Percentiles rank a stretch among this genome's conserved stretches.
Evolutionary conservation across 2,113 vertebrate genomes (phyloP).

Genomic region (Heteronetta atricapilla): DNA sequence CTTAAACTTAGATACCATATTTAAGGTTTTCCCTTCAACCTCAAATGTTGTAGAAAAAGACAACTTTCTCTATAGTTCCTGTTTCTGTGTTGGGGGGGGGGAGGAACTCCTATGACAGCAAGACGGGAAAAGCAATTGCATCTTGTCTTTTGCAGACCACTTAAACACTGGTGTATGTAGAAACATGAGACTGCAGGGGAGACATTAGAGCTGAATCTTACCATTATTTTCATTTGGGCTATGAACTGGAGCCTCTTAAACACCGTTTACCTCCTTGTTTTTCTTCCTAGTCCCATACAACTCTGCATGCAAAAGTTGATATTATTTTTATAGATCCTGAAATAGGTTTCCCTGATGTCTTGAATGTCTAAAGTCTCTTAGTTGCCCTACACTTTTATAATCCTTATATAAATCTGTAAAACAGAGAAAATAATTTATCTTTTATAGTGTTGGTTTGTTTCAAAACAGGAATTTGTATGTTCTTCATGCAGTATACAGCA

Average conservation of each 20-base stretch:
- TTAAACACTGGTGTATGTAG: neutral
- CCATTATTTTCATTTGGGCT: neutral
- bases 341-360: neutral
- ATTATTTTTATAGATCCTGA: neutral
- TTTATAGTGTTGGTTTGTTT: neutral
- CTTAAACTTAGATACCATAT: neutral
- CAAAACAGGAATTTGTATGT: neutral
- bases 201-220: neutral
- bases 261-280: neutral
- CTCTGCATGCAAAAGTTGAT: neutral
- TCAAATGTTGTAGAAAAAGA: neutral
- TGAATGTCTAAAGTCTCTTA: neutral
- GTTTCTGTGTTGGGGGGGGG: neutral
- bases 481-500: neutral
- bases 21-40: neutral
- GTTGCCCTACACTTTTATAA: neutral
- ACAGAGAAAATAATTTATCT: neutral
- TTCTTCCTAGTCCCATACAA: neutral
- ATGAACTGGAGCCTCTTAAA: neutral
- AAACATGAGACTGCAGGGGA: neutral
- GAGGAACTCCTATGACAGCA: rapidly evolving
- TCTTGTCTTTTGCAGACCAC: neutral
- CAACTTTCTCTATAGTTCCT: neutral
- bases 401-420: neutral
- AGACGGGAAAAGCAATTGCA: neutral